Conservation (phyloP, 2,113 vertebrate genomes). For the Chrysemys picta region DNA sequence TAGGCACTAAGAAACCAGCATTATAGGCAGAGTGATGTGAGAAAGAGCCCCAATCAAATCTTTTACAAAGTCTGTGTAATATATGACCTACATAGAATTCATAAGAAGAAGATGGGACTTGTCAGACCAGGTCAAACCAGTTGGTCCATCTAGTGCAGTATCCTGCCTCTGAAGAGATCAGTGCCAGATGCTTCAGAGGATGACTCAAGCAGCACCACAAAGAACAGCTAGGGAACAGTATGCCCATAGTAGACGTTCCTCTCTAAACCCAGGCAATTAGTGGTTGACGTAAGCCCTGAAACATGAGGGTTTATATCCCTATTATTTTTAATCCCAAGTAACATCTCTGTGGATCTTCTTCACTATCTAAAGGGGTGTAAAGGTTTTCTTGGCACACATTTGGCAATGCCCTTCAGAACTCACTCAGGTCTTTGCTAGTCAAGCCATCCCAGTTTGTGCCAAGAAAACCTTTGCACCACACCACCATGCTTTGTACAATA, state of each 20-base stretch:
- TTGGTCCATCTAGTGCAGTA: constrained; percentile 22
- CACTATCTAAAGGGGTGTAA: constrained; percentile 42
- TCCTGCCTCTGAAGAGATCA: not conserved
- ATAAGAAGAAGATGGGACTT: not conserved
- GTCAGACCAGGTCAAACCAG: constrained; percentile 33
- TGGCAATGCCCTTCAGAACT: constrained; percentile 48
- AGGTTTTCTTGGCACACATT: constrained; percentile 53
- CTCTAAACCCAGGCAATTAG: constrained; percentile 46
- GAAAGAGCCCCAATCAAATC: constrained; percentile 12
- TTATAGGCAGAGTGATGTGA: not conserved
- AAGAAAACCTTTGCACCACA: constrained; percentile 64
- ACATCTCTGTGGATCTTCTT: constrained; percentile 51
- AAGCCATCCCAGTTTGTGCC: constrained; percentile 50
- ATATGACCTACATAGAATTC: constrained; percentile 10
- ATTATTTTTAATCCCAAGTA: constrained; percentile 63
- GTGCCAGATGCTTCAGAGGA: constrained; percentile 23
- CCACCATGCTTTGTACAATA: constrained; percentile 37
- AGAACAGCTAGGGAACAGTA: constrained; percentile 12
- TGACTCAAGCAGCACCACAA: constrained; percentile 32
- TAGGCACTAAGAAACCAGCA: not conserved
- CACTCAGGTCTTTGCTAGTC: constrained; percentile 49
- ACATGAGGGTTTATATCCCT: constrained; percentile 49
- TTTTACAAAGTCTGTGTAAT: constrained; percentile 53
- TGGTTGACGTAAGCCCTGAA: constrained; percentile 46
- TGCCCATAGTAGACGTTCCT: constrained; percentile 52